Evolutionary conservation across 2,113 vertebrate genomes (phyloP).

Genomic region (Oryzias javanicus): DNA sequence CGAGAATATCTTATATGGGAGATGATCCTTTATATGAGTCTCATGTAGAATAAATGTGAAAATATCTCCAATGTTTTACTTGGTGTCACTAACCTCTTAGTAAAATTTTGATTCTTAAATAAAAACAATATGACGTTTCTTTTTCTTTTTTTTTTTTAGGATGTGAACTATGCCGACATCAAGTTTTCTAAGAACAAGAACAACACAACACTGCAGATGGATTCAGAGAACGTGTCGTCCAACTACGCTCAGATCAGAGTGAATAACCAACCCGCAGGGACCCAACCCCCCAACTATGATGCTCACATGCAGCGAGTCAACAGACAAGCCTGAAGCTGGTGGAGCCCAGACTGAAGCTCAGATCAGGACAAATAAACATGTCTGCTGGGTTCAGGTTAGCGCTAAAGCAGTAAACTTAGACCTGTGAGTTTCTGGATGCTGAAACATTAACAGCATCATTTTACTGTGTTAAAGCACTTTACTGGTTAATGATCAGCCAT

Average conservation of each 20-base stretch:
- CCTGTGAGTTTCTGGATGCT: not conserved
- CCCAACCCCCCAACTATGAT: constrained; percentile 13
- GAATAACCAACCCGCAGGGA: not conserved
- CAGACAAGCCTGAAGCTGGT: fast-evolving
- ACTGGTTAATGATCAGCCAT: constrained; percentile 40
- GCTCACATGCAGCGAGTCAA: not conserved
- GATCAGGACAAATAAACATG: fast-evolving
- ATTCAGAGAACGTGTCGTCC: not conserved
- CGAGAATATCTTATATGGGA: no score
- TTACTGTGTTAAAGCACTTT: constrained; percentile 18
- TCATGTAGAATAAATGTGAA: no score
- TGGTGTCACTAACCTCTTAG: no score
- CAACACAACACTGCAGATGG: not conserved
- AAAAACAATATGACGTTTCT: not conserved
- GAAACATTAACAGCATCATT: not conserved
- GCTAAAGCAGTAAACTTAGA: constrained; percentile 1
- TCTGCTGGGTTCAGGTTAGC: not conserved
- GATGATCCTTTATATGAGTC: no score
- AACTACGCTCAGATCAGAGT: constrained; percentile 26
- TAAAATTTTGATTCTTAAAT: not conserved
- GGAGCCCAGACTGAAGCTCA: fast-evolving
- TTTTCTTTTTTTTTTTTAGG: constrained; percentile 23
- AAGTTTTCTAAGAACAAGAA: not conserved
- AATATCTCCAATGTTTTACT: no score
- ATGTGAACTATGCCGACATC: constrained; percentile 47